A percentile compares a stretch with the other conserved stretches of the same genome.
phyloP scores from a whole-genome alignment of 2,113 vertebrate species.

The Calidris pugnax region DNA sequence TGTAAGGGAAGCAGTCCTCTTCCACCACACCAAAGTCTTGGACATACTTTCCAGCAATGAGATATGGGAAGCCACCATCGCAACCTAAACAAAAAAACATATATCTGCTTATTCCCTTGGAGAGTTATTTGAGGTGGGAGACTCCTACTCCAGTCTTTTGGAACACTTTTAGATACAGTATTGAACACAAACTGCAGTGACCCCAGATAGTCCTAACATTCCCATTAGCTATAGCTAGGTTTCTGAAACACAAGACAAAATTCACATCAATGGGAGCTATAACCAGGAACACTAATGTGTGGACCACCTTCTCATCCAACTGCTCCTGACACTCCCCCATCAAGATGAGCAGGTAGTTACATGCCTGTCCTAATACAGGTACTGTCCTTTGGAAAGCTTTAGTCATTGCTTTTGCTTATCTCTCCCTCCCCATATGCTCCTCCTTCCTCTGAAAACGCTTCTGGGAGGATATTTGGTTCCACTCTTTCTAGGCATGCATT shows the following conservation, averaged over 20 bases:
- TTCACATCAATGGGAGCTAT: neutral
- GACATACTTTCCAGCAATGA: constrained; percentile 88
- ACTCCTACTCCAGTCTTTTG: neutral
- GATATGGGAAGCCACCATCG: constrained; percentile 92
- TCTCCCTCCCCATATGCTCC: neutral
- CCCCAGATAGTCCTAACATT: neutral
- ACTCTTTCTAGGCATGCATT: neutral
- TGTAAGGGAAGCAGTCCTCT: constrained; percentile 89
- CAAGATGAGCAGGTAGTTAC: neutral
- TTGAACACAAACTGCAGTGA: neutral
- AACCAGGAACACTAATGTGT: neutral
- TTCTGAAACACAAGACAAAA: neutral
- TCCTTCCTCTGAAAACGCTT: neutral
- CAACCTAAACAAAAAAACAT: constrained; percentile 79
- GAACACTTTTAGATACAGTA: neutral
- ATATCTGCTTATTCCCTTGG: neutral
- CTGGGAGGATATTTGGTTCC: neutral
- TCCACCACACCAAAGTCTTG: constrained; percentile 95
- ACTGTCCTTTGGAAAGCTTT: neutral
- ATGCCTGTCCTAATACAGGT: neutral
- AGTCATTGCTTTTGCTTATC: neutral
- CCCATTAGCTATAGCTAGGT: neutral
- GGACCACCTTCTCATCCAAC: neutral
- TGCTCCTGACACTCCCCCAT: neutral
- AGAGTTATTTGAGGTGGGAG: neutral